Evolutionary conservation across 2,113 vertebrate genomes (phyloP).

Genomic region (Aegithalos caudatus): DNA sequence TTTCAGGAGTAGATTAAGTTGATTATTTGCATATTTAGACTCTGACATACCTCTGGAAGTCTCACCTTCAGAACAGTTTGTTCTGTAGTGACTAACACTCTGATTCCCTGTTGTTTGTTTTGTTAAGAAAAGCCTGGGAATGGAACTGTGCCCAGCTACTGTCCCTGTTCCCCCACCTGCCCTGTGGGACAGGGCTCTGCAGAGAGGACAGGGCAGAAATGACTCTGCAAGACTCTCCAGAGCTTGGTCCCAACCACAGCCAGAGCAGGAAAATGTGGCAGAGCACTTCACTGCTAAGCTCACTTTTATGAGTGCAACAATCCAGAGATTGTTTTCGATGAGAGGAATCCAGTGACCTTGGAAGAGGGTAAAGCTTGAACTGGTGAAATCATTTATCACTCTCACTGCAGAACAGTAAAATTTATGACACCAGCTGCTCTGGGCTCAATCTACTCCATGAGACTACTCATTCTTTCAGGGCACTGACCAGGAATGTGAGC

Average conservation of each 20-base stretch:
- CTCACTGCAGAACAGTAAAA: neutral
- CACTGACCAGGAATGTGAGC: neutral
- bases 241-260: neutral
- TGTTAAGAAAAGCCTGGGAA: neutral
- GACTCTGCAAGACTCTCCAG: neutral
- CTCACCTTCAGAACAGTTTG: neutral
- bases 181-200: neutral
- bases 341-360: neutral
- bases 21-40: neutral
- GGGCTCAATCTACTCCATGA: neutral
- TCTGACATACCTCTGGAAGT: neutral
- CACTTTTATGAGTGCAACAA: neutral
- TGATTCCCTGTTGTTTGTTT: fast-evolving
- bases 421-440: neutral
- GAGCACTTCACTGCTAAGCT: neutral
- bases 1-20: neutral
- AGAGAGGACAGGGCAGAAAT: neutral
- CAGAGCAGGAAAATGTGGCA: neutral
- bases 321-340: neutral
- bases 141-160: neutral
- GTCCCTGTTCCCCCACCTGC: neutral
- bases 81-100: neutral
- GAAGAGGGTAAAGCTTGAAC: neutral
- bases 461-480: neutral
- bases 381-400: neutral